Conservation (phyloP, 1,140 invertebrate genomes). For the Mercenaria mercenaria region DNA sequence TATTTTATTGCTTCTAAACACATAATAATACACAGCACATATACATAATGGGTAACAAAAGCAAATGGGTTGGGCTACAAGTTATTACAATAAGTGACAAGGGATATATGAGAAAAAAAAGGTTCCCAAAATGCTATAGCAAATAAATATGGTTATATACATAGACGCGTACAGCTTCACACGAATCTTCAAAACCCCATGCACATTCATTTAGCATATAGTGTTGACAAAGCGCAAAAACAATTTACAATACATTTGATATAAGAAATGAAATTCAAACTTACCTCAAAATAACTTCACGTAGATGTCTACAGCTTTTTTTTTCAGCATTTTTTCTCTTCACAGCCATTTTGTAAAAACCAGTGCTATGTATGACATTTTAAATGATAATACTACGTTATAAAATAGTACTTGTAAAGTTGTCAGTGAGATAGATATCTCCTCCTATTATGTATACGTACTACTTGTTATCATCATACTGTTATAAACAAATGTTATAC, state of each 20-base stretch:
- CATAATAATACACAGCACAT: too few relatives aligned
- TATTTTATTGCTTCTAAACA: too few relatives aligned
- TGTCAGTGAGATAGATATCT: not conserved
- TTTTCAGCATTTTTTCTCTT: not conserved
- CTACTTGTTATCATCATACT: not conserved
- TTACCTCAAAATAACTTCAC: not conserved
- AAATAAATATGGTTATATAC: too few relatives aligned
- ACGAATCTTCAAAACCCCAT: not conserved
- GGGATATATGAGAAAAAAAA: not conserved
- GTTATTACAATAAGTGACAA: too few relatives aligned
- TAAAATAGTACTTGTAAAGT: not conserved
- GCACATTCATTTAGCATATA: too few relatives aligned
- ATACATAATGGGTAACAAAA: too few relatives aligned
- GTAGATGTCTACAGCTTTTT: too few relatives aligned
- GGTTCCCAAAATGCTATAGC: not conserved
- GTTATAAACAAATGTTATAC: not conserved
- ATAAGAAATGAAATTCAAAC: not conserved
- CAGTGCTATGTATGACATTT: not conserved
- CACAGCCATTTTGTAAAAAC: not conserved
- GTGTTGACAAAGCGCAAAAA: too few relatives aligned
- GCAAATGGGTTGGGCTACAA: too few relatives aligned
- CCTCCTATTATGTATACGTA: not conserved
- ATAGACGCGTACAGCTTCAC: not conserved
- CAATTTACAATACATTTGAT: not conserved
- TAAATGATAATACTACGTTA: not conserved